Conservation (phyloP, 1,140 invertebrate species). For the Megalopta genalis region DNA sequence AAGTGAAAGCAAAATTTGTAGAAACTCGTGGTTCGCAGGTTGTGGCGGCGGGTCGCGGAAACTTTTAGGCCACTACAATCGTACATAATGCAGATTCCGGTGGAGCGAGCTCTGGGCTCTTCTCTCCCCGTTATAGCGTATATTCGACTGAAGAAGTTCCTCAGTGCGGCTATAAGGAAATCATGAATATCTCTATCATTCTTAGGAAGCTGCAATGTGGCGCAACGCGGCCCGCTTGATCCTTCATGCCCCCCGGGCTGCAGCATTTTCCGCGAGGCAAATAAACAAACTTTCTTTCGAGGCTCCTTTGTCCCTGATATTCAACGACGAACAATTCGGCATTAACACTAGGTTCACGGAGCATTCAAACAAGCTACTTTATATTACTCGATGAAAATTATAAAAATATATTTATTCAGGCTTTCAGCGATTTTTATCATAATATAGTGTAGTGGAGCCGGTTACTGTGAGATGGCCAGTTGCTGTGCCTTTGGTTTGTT, state of each 20-base stretch:
- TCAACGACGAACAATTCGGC: no score
- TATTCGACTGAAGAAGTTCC: background rate
- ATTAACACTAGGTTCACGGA: no score
- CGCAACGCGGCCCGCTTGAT: background rate
- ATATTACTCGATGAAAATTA: no score
- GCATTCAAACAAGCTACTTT: no score
- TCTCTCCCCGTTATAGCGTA: background rate
- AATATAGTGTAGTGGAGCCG: no score
- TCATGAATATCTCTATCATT: conserved; percentile 9
- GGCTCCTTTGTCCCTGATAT: no score
- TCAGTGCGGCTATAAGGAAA: background rate
- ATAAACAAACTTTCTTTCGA: background rate
- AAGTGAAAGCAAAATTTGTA: background rate
- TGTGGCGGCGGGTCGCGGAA: background rate
- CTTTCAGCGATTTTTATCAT: no score
- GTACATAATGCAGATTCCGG: background rate
- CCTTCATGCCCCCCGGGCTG: background rate
- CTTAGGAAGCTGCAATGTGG: background rate
- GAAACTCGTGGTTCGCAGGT: background rate
- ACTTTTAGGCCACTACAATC: background rate
- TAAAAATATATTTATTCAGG: no score
- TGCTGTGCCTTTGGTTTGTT: no score
- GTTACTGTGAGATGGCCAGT: no score
- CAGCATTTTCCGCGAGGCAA: background rate
- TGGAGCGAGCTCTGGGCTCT: background rate